Percentiles rank a stretch among this genome's conserved stretches.
phyloP scores from a whole-genome alignment of 2,888 invertebrate genomes.

The Acronicta alni region DNA sequence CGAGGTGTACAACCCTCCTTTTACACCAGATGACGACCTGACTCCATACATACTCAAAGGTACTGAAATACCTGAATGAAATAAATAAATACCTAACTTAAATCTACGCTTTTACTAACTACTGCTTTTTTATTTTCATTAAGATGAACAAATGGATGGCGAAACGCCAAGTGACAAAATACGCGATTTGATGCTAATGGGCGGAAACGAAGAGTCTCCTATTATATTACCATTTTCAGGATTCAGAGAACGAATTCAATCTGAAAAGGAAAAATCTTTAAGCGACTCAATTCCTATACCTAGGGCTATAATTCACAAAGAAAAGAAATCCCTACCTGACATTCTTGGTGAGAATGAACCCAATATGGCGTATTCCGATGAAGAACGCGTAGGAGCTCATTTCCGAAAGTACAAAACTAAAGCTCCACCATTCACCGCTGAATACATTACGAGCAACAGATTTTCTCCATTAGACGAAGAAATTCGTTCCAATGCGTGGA shows the following conservation, averaged over 20 bases:
- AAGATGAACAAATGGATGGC: conserved; percentile 57
- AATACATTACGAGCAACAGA: conserved; percentile 80
- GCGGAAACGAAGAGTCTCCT: conserved; percentile 75
- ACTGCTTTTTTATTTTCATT: conserved; percentile 22
- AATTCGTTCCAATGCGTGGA: conserved; percentile 80
- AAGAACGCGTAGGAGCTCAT: conserved; percentile 86
- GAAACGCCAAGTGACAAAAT: conserved; percentile 81
- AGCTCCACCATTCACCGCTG: conserved; percentile 78
- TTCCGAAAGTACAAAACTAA: conserved; percentile 80
- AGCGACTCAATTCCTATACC: conserved; percentile 55
- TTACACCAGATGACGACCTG: conserved; percentile 84
- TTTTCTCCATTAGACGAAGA: conserved; percentile 82
- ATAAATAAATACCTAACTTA: no score
- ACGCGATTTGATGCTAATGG: conserved; percentile 78
- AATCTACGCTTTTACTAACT: background rate
- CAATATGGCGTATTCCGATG: conserved; percentile 77
- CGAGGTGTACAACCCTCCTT: conserved; percentile 93
- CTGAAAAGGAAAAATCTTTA: conserved; percentile 67
- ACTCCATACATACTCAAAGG: conserved; percentile 75
- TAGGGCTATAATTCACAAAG: conserved; percentile 69
- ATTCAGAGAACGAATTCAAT: conserved; percentile 81
- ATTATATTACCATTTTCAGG: conserved; percentile 81
- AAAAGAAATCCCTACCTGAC: conserved; percentile 78
- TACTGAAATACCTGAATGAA: conserved; percentile 44
- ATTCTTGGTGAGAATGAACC: conserved; percentile 67